phyloP scores from a whole-genome alignment of 2,113 vertebrate genomes.

The Vanacampus margaritifer region DNA sequence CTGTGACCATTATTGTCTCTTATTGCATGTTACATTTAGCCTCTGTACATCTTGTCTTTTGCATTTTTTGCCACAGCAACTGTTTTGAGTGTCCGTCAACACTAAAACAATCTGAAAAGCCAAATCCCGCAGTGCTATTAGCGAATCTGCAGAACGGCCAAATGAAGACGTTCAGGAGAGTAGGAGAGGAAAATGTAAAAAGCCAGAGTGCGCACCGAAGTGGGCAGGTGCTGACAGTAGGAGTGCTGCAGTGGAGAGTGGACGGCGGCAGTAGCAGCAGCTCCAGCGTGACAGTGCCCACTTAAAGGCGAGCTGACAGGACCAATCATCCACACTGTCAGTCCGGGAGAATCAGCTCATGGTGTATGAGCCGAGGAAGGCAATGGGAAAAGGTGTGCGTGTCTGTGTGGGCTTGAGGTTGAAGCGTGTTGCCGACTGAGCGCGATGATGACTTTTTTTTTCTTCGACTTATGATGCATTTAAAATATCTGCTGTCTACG shows the following conservation, averaged over 20 bases:
- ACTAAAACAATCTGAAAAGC: background rate
- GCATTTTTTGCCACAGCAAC: background rate
- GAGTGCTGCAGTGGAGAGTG: slow-evolving; percentile 19
- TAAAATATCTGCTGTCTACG: slow-evolving; percentile 16
- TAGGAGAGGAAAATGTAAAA: slow-evolving; percentile 17
- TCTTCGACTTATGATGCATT: slow-evolving; percentile 14
- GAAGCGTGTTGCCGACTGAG: slow-evolving; percentile 8
- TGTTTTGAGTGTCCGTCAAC: slow-evolving; percentile 14
- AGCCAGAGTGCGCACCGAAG: background rate
- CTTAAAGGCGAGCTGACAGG: slow-evolving; percentile 61
- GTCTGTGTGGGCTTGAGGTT: background rate
- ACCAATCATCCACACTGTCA: slow-evolving; percentile 60
- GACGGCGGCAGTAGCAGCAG: slow-evolving; percentile 19
- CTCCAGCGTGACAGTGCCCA: slow-evolving; percentile 50
- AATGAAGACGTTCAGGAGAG: slow-evolving; percentile 13
- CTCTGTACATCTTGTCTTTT: background rate
- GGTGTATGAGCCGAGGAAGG: slow-evolving; percentile 13
- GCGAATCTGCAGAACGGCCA: slow-evolving; percentile 18
- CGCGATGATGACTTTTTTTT: background rate
- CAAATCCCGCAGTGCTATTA: background rate
- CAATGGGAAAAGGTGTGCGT: slow-evolving; percentile 33
- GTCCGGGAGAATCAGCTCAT: slow-evolving; percentile 38
- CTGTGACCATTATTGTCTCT: slow-evolving; percentile 17
- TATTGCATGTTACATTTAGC: background rate
- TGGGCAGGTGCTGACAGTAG: slow-evolving; percentile 13